Evolutionary conservation across 2,113 vertebrate genomes (phyloP), one percentile per base, ranked within the genome.

Genomic region (Coryphaenoides rupestris): DNA sequence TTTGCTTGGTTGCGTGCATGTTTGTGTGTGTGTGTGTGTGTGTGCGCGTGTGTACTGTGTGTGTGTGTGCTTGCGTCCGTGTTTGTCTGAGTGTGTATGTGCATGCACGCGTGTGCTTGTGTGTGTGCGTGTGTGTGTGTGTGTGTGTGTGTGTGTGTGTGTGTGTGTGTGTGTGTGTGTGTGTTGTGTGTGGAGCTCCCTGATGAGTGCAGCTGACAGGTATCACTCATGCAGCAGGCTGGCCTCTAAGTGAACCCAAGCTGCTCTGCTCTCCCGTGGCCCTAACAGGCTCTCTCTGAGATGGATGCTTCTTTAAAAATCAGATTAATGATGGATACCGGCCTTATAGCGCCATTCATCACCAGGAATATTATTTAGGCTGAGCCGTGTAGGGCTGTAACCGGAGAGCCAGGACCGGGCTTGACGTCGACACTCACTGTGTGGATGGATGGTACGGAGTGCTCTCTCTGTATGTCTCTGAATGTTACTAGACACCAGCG

Each of bases 321-420:
- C 95, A 96, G 90, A 92, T 96, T 96, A 98, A 99, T 99, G 95
- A 96, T 91, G 92, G 94, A 94, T 95, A 95, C 91, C 80, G 90
- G 92, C 91, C 94, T 93, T 90, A 89, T 93, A 92, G 93, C 88
- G 88, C 93, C 94, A 96, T 99, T 96, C 93, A 96, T 99, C 96
- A 99, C 92, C 91, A 92, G 92, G 95, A 95, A 98, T 97, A 97
- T 97, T 98, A 98, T 98, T 99, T 97, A 95, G 96, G 96, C 93
- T 92, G 92, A 16, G 92, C 93, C 89, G 90, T 94, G 94, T 94
- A 95, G 93, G 95, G 93, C 94, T 95, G 96, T 95, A 96, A 98
- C 95, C 91, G 93, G 96, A 97, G 95, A 95, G 91, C 90, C 86
- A 91, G 93, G 91, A 90, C 89, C 89, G 85, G 92, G 92, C 89